A percentile compares a stretch with the other conserved stretches of the same genome.
phyloP scores from a whole-genome alignment of 23 tunicate genomes.

The Diplosoma virens region DNA sequence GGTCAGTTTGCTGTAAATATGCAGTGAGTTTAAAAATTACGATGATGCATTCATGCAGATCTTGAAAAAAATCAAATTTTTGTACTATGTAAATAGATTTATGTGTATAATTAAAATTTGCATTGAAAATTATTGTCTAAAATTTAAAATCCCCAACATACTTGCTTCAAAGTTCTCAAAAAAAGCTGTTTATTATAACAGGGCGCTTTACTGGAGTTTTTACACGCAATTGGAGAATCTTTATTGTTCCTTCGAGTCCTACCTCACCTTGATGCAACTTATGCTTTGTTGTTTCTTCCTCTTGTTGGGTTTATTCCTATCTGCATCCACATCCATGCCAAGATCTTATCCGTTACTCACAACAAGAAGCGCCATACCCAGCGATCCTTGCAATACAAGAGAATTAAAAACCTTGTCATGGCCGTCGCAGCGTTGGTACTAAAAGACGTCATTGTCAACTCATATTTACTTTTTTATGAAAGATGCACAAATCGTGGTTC shows the following conservation, averaged over 20 bases:
- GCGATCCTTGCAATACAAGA: conserved; percentile 1
- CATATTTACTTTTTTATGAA: too few relatives aligned
- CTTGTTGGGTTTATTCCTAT: conserved; percentile 55
- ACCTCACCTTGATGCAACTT: conserved; percentile 66
- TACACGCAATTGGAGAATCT: conserved; percentile 64
- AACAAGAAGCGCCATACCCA: conserved; percentile 15
- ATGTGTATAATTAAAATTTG: too few relatives aligned
- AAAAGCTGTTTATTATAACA: too few relatives aligned
- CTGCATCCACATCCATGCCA: conserved; percentile 55
- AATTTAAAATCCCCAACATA: too few relatives aligned
- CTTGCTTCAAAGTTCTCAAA: too few relatives aligned
- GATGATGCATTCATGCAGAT: too few relatives aligned
- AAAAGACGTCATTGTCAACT: too few relatives aligned
- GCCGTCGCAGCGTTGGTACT: conserved; percentile 5
- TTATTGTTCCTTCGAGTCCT: conserved; percentile 55
- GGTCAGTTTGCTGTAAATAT: conserved; percentile 51
- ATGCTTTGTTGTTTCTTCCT: conserved; percentile 45
- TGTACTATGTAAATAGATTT: too few relatives aligned
- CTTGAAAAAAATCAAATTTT: too few relatives aligned
- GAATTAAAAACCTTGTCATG: conserved; percentile 7
- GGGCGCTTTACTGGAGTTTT: conserved; percentile 63
- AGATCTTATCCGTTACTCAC: conserved; percentile 14
- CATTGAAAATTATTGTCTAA: too few relatives aligned
- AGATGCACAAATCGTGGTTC: too few relatives aligned
- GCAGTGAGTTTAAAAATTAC: too few relatives aligned